Base-by-base conservation (phyloP, 2,113 vertebrate genomes). In the Riparia riparia region DNA sequence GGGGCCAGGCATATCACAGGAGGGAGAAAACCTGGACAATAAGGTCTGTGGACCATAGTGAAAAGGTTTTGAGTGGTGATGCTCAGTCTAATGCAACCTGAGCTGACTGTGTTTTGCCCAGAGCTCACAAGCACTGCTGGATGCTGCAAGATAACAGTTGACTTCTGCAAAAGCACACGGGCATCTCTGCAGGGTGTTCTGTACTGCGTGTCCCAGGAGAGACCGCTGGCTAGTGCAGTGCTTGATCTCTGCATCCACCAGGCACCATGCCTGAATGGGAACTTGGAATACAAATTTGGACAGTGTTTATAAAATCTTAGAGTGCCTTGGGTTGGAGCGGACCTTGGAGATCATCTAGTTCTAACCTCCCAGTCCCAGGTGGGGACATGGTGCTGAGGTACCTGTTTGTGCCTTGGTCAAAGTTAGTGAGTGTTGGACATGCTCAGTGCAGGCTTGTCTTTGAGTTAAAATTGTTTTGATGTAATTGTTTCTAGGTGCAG, bases 351-450 rank as follows among this genome's bases (percentile, higher is more conserved):
- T 71, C 19, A 56, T 29, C 41, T 63, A 9, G 29, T 24, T 57
- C 29, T n/a, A 25, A 18, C 8, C 8, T 10, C 41, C 13, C 31
- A 54, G 65, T 22, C 51, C 31, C 14, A 20, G 47, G n/a, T 4
- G 11, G 19, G 29, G 10, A 63, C 19, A 14, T 1, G 5, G 63
- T 57, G 41, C 64, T 65, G 90, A 89, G 68, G 20, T 66, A 32
- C n/a, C 44, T 3, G 0, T 41, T 37, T 50, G 34, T 37, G 51
- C 41, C 42, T 73, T 69, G 24, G 39, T 73, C 77, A n/a, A 37
- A 65, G n/a, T 64, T 51, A 72, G 58, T 24, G 8, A 47, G 24
- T 24, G 14, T 24, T 56, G 45, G 37, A 68, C 0, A 0, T 60
- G 39, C 57, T 82, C 47, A 70, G 0, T 56, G 22, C 28, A 32